Evolutionary conservation across 2,113 vertebrate species (phyloP).

Genomic region (Albula glossodonta): DNA sequence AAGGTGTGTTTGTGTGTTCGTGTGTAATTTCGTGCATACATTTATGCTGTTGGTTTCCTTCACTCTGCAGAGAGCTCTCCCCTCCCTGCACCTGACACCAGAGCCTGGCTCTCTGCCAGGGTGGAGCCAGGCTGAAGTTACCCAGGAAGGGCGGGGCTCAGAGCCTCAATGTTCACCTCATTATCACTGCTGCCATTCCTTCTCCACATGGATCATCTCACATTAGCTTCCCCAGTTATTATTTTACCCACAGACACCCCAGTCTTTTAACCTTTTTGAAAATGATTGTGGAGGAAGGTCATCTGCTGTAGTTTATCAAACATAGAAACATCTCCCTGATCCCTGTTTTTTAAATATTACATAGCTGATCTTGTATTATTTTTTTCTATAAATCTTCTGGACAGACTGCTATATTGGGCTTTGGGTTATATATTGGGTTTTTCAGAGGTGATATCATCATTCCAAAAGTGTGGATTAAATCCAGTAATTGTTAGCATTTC

Average conservation of each 20-base stretch:
- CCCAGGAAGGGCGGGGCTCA: constrained; percentile 5
- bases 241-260: background rate
- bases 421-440: background rate
- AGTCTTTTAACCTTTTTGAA: background rate
- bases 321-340: background rate
- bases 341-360: background rate
- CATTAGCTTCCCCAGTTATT: background rate
- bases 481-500: too few species aligned
- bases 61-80: background rate
- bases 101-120: constrained; percentile 14
- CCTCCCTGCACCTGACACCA: background rate
- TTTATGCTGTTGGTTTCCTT: constrained; percentile 15
- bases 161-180: background rate
- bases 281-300: background rate
- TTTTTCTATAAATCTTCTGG: too few species aligned
- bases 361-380: background rate
- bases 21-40: background rate
- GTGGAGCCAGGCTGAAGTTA: background rate
- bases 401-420: background rate
- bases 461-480: background rate
- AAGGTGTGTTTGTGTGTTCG: background rate
- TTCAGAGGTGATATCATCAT: background rate
- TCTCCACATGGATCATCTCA: background rate
- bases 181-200: background rate
- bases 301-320: background rate